Conservation (phyloP, 2,797 vertebrate genomes). For the Pipistrellus pygmaeus region DNA sequence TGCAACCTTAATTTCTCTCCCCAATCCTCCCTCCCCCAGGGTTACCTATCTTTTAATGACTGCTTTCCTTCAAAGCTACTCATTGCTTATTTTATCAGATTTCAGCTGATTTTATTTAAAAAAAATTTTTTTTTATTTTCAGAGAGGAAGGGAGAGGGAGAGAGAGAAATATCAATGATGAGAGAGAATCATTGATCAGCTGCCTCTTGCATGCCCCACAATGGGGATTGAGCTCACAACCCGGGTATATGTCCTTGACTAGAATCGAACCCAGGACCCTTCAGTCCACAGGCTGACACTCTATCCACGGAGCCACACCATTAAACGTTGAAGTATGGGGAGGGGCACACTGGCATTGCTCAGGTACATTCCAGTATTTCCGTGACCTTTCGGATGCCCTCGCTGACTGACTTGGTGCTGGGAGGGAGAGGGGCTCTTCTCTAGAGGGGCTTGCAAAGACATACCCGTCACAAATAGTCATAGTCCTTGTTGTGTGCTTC, state of each 20-base stretch:
- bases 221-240: too few relatives aligned
- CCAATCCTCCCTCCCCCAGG: neutral
- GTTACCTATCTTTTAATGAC: slow-evolving; percentile 7
- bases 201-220: too few relatives aligned
- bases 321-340: neutral
- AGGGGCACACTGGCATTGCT: neutral
- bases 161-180: too few relatives aligned
- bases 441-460: neutral
- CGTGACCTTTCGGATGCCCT: slow-evolving; percentile 1
- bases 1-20: neutral
- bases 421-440: neutral
- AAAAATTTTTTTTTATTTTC: neutral
- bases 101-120: slow-evolving; percentile 23
- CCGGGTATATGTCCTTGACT: too few relatives aligned
- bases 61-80: slow-evolving; percentile 31
- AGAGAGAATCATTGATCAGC: too few relatives aligned
- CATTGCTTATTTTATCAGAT: slow-evolving; percentile 60
- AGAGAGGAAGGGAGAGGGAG: too few relatives aligned
- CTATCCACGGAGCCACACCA: neutral
- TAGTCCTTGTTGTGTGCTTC: neutral
- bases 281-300: too few relatives aligned
- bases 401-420: slow-evolving; percentile 1
- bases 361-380: slow-evolving; percentile 14
- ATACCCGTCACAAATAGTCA: neutral
- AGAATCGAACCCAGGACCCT: too few relatives aligned